Evolutionary conservation across 2,113 vertebrate species (phyloP).

Genomic region (Recurvirostra avosetta): DNA sequence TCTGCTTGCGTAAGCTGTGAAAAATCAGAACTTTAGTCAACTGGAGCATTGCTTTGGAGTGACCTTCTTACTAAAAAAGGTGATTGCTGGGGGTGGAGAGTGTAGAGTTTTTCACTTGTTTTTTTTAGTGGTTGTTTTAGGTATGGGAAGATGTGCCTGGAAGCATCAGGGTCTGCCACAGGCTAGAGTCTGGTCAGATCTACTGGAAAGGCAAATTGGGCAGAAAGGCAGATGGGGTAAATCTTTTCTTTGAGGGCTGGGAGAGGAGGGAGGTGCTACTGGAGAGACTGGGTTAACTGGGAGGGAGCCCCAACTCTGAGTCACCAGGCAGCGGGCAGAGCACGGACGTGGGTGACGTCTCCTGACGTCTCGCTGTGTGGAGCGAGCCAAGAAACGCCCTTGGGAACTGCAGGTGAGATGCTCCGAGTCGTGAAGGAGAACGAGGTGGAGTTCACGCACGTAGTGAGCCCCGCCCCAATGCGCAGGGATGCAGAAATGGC

Average conservation of each 20-base stretch:
- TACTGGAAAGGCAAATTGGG: background rate
- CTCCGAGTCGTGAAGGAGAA: background rate
- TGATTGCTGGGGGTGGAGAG: background rate
- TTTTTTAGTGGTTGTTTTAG: background rate
- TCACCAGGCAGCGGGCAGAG: background rate
- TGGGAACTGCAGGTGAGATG: background rate
- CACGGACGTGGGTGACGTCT: background rate
- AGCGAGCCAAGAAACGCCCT: background rate
- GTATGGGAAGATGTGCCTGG: background rate
- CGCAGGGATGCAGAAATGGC: background rate
- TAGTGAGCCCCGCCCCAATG: background rate
- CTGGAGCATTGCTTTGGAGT: background rate
- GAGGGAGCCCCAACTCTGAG: background rate
- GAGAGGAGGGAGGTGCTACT: background rate
- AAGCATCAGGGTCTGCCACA: background rate
- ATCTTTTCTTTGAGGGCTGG: background rate
- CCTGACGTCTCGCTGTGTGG: background rate
- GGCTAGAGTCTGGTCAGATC: background rate
- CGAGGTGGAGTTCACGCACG: background rate
- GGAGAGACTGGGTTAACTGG: background rate
- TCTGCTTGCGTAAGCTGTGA: constrained; percentile 8
- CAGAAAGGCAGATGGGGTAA: background rate
- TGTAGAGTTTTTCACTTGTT: background rate
- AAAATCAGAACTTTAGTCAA: background rate
- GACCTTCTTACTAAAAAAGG: background rate